These are phyloP conservation scores for Parapristionchus giblindavisi DNA, from an alignment of 2,888 invertebrate genomes.

Conservation along the genomic window DNA sequence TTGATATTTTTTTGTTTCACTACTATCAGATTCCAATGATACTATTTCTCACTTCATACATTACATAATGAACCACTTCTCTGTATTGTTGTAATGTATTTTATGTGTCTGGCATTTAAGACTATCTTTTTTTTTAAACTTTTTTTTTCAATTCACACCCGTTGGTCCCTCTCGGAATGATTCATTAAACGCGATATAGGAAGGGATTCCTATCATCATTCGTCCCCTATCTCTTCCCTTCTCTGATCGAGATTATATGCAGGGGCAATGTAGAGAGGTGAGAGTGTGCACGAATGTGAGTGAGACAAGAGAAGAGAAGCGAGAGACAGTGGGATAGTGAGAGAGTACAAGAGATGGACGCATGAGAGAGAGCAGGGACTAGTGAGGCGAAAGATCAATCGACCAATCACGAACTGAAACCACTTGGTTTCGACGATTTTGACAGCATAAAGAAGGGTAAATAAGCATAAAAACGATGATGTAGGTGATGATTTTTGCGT, in stretches of 20 bases:
- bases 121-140: neutral
- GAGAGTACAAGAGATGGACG: neutral
- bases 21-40: neutral
- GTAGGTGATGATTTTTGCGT: too few species aligned
- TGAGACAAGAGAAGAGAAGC: too few species aligned
- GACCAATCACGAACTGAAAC: too few species aligned
- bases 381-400: constrained; percentile 37
- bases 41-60: neutral
- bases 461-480: too few species aligned
- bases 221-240: neutral
- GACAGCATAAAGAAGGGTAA: too few species aligned
- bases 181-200: too few species aligned
- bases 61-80: neutral
- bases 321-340: constrained; percentile 19
- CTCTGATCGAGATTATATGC: too few species aligned
- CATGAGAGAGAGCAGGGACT: neutral
- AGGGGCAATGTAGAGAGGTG: too few species aligned
- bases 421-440: too few species aligned
- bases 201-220: neutral
- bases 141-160: neutral
- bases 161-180: too few species aligned
- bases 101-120: neutral
- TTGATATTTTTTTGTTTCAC: neutral
- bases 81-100: neutral
- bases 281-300: too few species aligned